Base-by-base conservation (phyloP, 2,888 invertebrate genomes). In the Ochlodes sylvanus region DNA sequence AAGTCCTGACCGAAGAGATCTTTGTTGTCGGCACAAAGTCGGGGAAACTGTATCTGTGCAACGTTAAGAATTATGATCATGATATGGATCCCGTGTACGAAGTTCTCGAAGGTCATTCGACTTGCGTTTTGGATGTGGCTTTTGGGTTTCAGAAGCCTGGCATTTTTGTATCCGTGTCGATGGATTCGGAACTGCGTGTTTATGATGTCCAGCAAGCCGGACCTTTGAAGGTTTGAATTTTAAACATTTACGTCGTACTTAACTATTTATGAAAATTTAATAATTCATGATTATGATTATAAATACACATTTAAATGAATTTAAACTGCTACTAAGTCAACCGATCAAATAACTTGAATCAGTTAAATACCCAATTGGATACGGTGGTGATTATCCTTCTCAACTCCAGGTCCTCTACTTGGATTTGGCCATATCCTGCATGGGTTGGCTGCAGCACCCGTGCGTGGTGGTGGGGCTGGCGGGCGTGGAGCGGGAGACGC, bases 181-280 rank as follows among this genome's bases (percentile, higher is more conserved):
- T 88, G 50, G 91, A 91, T 60, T 87, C 91, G 0, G 92, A 92
- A 72, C 47, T 92, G 32, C 76, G 89, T 4, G 71, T 93, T 0
- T 92, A 90, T 70, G 83, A 89, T 71, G 79, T 92, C 0, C 79
- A 78, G 9, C 90, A 89, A 69, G 65, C 74, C 0, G 76, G 78
- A 61, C 90, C 90, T 2, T 69, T 93, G 64, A 91, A 87, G 85
- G 92, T 90, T 27, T 27, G 27, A 68, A 74, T 74, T 67, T 17
- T 44, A 44, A 44, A 5, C 9, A 7, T 9, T 9, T 34, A 5
- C 34, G 9, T 9, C 12, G 12, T n/a, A 42, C n/a, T n/a, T 17
- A n/a, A n/a, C n/a, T n/a, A n/a, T n/a, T n/a, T n/a, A n/a, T n/a
- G n/a, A n/a, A n/a, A n/a, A n/a, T n/a, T n/a, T n/a, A n/a, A n/a